Evolutionary conservation across 2,797 vertebrate genomes (phyloP).

Genomic region (Karalla daura): DNA sequence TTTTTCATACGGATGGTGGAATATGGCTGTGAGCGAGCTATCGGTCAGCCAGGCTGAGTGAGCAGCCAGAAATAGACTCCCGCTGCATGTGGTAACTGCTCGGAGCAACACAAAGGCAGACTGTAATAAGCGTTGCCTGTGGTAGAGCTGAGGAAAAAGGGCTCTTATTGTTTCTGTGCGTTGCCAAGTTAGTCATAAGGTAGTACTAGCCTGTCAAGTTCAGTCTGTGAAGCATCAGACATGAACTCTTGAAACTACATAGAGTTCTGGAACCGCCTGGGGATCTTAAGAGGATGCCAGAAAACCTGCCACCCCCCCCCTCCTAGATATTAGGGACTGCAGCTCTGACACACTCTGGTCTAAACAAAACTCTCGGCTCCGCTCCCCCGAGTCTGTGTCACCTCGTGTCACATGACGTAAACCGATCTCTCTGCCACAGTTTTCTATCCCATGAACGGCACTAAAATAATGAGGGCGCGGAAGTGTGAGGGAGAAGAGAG

Average conservation of each 20-base stretch:
- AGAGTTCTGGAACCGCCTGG: slow-evolving; percentile 26
- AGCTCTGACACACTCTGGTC: slow-evolving; percentile 40
- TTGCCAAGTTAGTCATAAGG: slow-evolving; percentile 54
- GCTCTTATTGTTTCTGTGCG: slow-evolving; percentile 49
- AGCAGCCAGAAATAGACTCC: slow-evolving; percentile 72
- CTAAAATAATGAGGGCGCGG: slow-evolving; percentile 49
- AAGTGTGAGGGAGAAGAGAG: slow-evolving; percentile 62
- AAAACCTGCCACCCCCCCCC: slow-evolving; percentile 10
- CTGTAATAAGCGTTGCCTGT: slow-evolving; percentile 58
- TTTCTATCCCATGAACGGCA: slow-evolving; percentile 32
- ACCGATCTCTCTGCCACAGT: slow-evolving; percentile 26
- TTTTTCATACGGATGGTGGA: slow-evolving; percentile 81
- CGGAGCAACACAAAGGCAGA: slow-evolving; percentile 74
- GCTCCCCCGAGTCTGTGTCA: slow-evolving; percentile 37
- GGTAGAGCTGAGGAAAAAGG: slow-evolving; percentile 40
- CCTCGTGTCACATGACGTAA: slow-evolving; percentile 51
- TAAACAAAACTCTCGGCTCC: slow-evolving; percentile 28
- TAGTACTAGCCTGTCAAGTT: slow-evolving; percentile 43
- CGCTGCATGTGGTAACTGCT: slow-evolving; percentile 70
- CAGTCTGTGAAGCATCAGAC: slow-evolving; percentile 16
- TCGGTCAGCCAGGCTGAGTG: slow-evolving; percentile 54
- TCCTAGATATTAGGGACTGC: slow-evolving; percentile 2
- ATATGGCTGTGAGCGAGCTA: slow-evolving; percentile 70
- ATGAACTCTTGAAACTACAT: slow-evolving; percentile 11
- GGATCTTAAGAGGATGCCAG: slow-evolving; percentile 22